phyloP scores from a whole-genome alignment of 2,797 vertebrate genomes.

The Oreortyx pictus region DNA sequence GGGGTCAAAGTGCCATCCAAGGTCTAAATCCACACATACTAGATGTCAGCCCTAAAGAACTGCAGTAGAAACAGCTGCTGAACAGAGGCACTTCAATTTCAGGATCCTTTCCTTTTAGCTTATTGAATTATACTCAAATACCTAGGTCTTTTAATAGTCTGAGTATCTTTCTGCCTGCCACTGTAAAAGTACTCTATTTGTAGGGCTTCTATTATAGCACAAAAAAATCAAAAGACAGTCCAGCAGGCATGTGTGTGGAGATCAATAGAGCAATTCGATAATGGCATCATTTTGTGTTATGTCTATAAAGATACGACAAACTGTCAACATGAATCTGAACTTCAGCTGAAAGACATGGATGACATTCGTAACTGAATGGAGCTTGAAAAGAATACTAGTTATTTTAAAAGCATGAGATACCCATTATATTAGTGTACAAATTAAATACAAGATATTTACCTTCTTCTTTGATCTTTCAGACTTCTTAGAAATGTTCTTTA shows the following conservation, averaged over 20 bases:
- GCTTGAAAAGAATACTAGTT: background rate
- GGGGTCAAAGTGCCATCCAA: background rate
- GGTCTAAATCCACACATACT: background rate
- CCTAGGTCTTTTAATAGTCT: background rate
- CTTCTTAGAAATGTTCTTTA: constrained; percentile 89
- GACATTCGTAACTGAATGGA: background rate
- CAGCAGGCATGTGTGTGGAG: background rate
- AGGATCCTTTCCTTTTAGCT: background rate
- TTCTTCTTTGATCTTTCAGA: constrained; percentile 87
- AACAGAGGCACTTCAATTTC: background rate
- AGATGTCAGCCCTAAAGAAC: background rate
- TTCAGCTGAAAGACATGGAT: background rate
- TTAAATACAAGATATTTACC: constrained; percentile 74
- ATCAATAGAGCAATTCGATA: background rate
- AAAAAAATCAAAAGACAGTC: background rate
- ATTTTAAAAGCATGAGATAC: background rate
- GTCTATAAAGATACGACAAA: background rate
- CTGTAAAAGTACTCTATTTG: background rate
- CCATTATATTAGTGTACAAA: background rate
- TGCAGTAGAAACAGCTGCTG: background rate
- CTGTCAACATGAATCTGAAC: background rate
- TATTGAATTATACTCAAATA: background rate
- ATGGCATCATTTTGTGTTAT: background rate
- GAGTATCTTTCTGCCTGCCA: background rate
- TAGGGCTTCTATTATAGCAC: background rate